Percentiles rank a stretch among this genome's conserved stretches.
Evolutionary conservation across 2,797 vertebrate genomes (phyloP).

Genomic region (Myotis pilosus): DNA sequence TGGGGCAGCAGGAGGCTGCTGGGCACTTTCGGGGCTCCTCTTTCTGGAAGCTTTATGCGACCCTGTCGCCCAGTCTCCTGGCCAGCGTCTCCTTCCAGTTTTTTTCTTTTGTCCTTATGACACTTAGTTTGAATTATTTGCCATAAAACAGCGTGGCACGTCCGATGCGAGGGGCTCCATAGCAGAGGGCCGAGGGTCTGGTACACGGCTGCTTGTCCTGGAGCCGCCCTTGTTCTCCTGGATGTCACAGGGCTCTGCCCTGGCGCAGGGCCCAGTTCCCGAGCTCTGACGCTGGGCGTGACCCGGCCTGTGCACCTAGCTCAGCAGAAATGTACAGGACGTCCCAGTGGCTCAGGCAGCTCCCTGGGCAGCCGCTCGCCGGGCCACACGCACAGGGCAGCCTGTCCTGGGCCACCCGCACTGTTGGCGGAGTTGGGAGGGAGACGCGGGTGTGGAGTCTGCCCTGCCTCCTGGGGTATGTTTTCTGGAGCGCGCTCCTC

Average conservation of each 20-base stretch:
- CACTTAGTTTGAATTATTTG: background rate
- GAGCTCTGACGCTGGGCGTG: background rate
- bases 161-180: too few species aligned
- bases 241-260: background rate
- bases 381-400: background rate
- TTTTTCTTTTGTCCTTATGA: background rate
- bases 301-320: background rate
- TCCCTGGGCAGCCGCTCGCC: rapidly evolving
- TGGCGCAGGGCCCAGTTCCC: background rate
- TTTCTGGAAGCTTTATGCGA: background rate
- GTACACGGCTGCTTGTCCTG: background rate
- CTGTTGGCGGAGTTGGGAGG: background rate
- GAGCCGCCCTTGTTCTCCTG: background rate
- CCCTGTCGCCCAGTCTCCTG: background rate
- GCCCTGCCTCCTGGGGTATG: background rate
- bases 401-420: background rate
- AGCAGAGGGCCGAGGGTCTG: background rate
- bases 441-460: rapidly evolving
- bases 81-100: background rate
- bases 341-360: background rate
- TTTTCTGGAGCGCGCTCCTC: background rate
- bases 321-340: conserved; percentile 39
- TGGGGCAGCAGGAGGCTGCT: background rate
- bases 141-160: background rate
- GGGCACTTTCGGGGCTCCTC: background rate